Conservation (phyloP, 23 tunicate genomes). For the Pegea sp. region DNA sequence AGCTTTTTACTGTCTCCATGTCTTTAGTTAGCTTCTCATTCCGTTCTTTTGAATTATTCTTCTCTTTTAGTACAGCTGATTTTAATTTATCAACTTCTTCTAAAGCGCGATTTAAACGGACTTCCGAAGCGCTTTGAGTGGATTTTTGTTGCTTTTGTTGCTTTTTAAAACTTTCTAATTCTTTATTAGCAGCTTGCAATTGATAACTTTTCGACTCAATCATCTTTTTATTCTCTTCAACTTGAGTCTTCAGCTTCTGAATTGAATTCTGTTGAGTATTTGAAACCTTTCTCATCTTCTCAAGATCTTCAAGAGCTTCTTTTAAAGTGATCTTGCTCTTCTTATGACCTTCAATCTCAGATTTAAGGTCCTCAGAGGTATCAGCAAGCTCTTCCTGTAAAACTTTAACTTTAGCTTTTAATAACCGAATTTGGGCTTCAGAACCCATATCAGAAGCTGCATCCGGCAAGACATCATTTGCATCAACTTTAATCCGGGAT, state of each 20-base stretch:
- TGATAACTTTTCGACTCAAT: slow-evolving; percentile 23
- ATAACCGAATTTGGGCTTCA: slow-evolving; percentile 69
- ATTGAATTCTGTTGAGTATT: slow-evolving; percentile 22
- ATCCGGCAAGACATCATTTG: slow-evolving; percentile 31
- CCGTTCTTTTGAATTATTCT: slow-evolving; percentile 16
- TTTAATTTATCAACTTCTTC: slow-evolving; percentile 59
- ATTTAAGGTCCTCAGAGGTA: slow-evolving; percentile 1
- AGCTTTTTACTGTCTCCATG: slow-evolving; percentile 16
- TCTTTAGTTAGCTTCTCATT: slow-evolving; percentile 17
- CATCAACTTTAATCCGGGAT: slow-evolving; percentile 4
- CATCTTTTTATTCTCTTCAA: slow-evolving; percentile 45
- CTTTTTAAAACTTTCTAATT: slow-evolving; percentile 39
- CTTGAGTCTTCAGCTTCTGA: slow-evolving; percentile 34
- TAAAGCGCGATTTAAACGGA: slow-evolving; percentile 47
- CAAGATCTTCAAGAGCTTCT: slow-evolving; percentile 28
- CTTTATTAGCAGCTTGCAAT: slow-evolving; percentile 28
- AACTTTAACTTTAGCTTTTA: slow-evolving; percentile 68
- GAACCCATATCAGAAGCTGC: slow-evolving; percentile 70
- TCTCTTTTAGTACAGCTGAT: slow-evolving; percentile 30
- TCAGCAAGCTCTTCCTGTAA: slow-evolving; percentile 44
- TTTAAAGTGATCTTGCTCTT: slow-evolving; percentile 11
- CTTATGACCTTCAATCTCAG: slow-evolving; percentile 6
- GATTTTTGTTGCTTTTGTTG: slow-evolving; percentile 42
- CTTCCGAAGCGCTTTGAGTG: slow-evolving; percentile 60
- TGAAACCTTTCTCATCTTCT: slow-evolving; percentile 19